These are phyloP conservation scores for Xyliphius kryptos DNA, from an alignment of 2,113 vertebrate species.

Conservation along the genomic window DNA sequence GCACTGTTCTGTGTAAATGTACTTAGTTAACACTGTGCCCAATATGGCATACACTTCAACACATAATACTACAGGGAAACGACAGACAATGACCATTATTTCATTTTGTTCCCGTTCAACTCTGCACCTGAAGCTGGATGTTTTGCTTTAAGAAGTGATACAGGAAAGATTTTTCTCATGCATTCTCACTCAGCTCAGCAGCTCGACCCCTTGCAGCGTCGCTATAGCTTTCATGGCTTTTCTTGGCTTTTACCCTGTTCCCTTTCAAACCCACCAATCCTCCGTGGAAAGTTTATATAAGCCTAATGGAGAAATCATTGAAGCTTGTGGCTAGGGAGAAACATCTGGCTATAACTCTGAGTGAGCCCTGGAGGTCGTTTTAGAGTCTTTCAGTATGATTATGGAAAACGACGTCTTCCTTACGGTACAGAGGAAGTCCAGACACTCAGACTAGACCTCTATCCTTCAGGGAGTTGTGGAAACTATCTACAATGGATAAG, in stretches of 20 bases:
- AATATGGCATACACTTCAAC: background rate
- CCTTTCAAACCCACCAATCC: background rate
- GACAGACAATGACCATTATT: background rate
- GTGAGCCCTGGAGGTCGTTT: conserved; percentile 9
- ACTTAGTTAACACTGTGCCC: background rate
- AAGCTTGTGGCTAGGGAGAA: conserved; percentile 8
- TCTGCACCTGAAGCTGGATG: background rate
- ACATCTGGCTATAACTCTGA: conserved; percentile 19
- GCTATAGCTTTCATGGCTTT: background rate
- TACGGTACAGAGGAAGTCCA: background rate
- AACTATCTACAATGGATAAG: background rate
- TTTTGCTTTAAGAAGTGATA: background rate
- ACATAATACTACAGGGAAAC: background rate
- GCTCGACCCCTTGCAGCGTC: background rate
- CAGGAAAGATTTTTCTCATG: background rate
- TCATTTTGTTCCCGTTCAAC: background rate
- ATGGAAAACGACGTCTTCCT: conserved; percentile 9
- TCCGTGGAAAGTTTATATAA: conserved; percentile 26
- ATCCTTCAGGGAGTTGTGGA: background rate
- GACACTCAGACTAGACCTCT: background rate
- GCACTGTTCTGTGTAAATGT: background rate
- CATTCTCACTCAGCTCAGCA: no score
- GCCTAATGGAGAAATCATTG: conserved; percentile 21
- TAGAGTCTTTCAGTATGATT: conserved; percentile 11
- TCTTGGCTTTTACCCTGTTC: background rate